Percentiles rank a stretch among this genome's conserved stretches.
These are phyloP conservation scores for Hippoglossus stenolepis DNA, from an alignment of 2,113 vertebrate species.

Conservation along the genomic window DNA sequence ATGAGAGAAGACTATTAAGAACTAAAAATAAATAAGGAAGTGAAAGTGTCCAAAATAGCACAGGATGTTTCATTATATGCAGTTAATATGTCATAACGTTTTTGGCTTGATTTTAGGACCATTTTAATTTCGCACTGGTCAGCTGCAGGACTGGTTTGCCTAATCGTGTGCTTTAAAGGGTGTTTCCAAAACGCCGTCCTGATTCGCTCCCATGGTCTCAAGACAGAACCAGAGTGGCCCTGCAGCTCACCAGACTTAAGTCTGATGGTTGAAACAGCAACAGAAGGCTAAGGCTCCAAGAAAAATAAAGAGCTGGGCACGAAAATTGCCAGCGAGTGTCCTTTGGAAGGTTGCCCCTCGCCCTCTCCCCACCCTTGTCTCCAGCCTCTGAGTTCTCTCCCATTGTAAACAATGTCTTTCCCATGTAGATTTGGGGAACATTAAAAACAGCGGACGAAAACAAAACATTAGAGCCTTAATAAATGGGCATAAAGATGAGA, in stretches of 20 bases:
- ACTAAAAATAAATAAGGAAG: constrained; percentile 52
- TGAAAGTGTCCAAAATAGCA: constrained; percentile 50
- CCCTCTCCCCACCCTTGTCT: constrained; percentile 45
- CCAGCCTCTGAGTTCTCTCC: constrained; percentile 60
- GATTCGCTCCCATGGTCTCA: constrained; percentile 52
- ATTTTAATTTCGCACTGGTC: constrained; percentile 51
- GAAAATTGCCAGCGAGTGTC: constrained; percentile 70
- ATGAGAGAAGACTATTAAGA: constrained; percentile 31
- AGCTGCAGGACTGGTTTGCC: constrained; percentile 50
- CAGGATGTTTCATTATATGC: constrained; percentile 39
- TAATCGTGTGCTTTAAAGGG: constrained; percentile 51
- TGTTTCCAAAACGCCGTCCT: constrained; percentile 37
- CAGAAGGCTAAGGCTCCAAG: constrained; percentile 70
- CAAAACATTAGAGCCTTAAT: constrained; percentile 46
- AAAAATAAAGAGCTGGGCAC: constrained; percentile 74
- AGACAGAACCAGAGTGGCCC: constrained; percentile 56
- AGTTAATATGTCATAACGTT: constrained; percentile 50
- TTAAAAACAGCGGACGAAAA: constrained; percentile 37
- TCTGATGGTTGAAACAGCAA: no score
- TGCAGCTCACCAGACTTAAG: constrained; percentile 41
- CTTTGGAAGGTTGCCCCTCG: constrained; percentile 66
- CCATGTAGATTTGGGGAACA: constrained; percentile 69
- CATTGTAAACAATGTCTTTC: constrained; percentile 73
- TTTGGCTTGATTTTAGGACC: constrained; percentile 54
- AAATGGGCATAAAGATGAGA: constrained; percentile 26